Evolutionary conservation across 2,888 invertebrate genomes (phyloP), one percentile per base, ranked within the genome.

Genomic region (Pollenia griseotomentosa): DNA sequence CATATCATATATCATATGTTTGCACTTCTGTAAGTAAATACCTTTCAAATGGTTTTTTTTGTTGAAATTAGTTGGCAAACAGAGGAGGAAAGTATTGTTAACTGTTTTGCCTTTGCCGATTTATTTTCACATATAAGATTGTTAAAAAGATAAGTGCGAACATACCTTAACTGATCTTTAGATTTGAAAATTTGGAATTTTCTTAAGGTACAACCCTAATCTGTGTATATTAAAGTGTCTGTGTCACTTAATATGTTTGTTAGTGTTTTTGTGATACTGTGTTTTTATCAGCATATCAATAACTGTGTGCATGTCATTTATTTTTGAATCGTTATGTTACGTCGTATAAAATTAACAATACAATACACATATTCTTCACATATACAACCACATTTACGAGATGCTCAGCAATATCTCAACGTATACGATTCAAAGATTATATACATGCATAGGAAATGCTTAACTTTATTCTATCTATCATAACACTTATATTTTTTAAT

Each of bases 401-500:
- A 6, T 6, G 6, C 33, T 33, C 33, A 33, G 6, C 33, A 19
- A 71, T 42, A 42, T 3, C n/a, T 44, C 2, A 2, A 44, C 16
- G 12, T 3, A 53, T 55, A 23, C 11, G 42, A 2, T 70, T 70
- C 11, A 53, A 70, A 42, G 40, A 19, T 70, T 12, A 33, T 33
- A 33, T 33, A 33, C 33, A 33, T 4, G 6, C 33, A 33, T 33
- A 33, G 4, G 33, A 6, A 33, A 61, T 46, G 12, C 40, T 16
- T 55, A 46, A 40, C 66, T n/a, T 53, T 46, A 42, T 51, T 55
- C 88, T 88, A 88, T 89, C 89, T 89, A 81, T 88, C 88, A 89
- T 83, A 89, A 86, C 73, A 71, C 55, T 68, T 84, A 74, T 79
- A 83, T 42, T 85, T 44, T 61, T 44, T 46, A 44, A 48, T 42